Evolutionary conservation across 2,113 vertebrate genomes (phyloP), one percentile per base, ranked within the genome.

Genomic region (Siniperca chuatsi): DNA sequence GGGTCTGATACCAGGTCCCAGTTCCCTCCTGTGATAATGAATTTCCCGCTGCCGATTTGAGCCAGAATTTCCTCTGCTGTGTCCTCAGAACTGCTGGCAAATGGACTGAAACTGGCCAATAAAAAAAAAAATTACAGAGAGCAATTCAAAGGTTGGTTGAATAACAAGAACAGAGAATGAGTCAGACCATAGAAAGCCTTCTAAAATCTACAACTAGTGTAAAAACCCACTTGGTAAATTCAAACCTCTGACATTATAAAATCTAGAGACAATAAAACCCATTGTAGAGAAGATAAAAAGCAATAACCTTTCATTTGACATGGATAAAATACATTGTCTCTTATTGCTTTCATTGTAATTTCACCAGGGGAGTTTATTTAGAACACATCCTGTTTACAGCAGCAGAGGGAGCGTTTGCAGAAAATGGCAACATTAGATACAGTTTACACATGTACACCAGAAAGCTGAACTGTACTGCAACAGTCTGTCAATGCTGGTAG

Each of bases 41-140:
- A 97, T 90, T 97, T 96, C 42, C 98, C 98, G 9, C 98, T 96
- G 86, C 97, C 97, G 0, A 99, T 98, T 79, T 97, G 96, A 8
- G 97, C 97, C 91, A 99, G 90, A 72, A 99, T 98, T 92, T 98
- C 97, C 85, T 99, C 98, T 0, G 98, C 96, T 0, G 97, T 97
- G 78, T 99, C 97, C 0, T 98, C 97, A 0, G 97, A 96, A 13
- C 97, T 97, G 20, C 97, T 98, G 50, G 98, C 98, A 91, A 99
- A 99, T 0, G 98, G 98, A 42, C 98, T 99, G 89, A 99, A 98
- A 12, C 98, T 99, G 87, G 42, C 37, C 35, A 79, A 85, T 16
- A 71, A 66, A 42, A 18, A 79, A 71, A 23, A 29, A 57, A 60
- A n/a, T 75, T 42, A 83, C 18, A 79, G 16, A 46, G 20, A 76